Evolutionary conservation across 1,140 invertebrate species (phyloP).

Genomic region (Calycopis cecrops): DNA sequence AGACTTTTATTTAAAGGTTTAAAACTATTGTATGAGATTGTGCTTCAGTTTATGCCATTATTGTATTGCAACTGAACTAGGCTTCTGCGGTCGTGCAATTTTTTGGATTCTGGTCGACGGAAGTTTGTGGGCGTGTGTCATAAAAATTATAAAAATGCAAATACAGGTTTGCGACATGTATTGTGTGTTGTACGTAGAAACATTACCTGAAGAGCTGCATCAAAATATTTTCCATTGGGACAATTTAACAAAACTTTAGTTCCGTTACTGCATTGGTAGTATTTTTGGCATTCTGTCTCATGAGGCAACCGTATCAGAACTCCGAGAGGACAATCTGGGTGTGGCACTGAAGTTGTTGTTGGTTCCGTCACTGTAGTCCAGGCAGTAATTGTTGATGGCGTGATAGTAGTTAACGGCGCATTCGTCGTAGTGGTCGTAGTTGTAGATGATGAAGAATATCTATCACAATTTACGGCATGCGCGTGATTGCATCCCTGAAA

Average conservation of each 20-base stretch:
- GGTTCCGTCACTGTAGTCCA: no score
- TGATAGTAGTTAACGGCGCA: slow-evolving; percentile 11
- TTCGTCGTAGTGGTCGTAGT: slow-evolving; percentile 11
- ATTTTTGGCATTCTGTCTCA: slow-evolving; percentile 25
- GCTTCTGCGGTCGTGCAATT: no score
- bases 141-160: no score
- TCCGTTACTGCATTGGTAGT: slow-evolving; percentile 14
- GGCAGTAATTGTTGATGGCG: slow-evolving; percentile 13
- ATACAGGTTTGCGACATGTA: no score
- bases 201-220: slow-evolving; percentile 1
- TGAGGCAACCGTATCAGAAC: slow-evolving; percentile 16
- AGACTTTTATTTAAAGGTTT: not conserved
- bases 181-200: not conserved
- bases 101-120: no score
- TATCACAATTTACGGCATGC: slow-evolving; percentile 17
- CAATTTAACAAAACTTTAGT: slow-evolving; percentile 11
- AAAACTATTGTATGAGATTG: no score
- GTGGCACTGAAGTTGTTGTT: slow-evolving; percentile 11
- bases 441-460: slow-evolving; percentile 13
- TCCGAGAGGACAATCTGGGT: slow-evolving; percentile 7
- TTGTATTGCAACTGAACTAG: no score
- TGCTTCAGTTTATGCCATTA: no score
- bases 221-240: slow-evolving; percentile 12
- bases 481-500: slow-evolving; percentile 28
- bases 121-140: no score